Percentiles rank a stretch among this genome's conserved stretches.
phyloP scores from a whole-genome alignment of 1,140 invertebrate genomes.

The Anadara kagoshimensis region DNA sequence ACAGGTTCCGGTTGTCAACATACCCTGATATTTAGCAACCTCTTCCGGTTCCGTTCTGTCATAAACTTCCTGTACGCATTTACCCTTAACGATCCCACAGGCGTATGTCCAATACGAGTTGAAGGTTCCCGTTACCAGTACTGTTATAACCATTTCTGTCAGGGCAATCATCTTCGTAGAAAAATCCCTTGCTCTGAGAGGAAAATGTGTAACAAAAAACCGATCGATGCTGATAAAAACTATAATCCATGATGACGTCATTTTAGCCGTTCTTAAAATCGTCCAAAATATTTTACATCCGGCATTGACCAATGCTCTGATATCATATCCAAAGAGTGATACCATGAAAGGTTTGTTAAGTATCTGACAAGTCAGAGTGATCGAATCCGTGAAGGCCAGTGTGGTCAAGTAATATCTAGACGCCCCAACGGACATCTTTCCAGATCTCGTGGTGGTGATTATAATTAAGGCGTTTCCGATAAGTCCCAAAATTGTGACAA shows the following conservation, averaged over 20 bases:
- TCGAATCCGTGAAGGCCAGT: constrained; percentile 21
- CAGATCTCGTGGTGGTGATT: constrained; percentile 12
- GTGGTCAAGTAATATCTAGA: constrained; percentile 7
- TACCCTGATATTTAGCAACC: not conserved
- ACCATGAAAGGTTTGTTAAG: constrained; percentile 26
- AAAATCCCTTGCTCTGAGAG: constrained; percentile 29
- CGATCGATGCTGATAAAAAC: constrained; percentile 39
- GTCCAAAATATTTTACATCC: constrained; percentile 35
- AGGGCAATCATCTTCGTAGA: not conserved
- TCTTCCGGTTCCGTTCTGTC: constrained; percentile 1
- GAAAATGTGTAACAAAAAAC: constrained; percentile 42
- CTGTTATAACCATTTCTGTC: not conserved
- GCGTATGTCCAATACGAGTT: not conserved
- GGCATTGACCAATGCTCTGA: constrained; percentile 9
- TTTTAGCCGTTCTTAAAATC: constrained; percentile 29
- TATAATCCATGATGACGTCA: constrained; percentile 48
- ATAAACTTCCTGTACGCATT: not conserved
- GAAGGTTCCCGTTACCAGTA: not conserved
- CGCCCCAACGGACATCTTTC: not conserved
- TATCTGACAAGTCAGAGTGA: constrained; percentile 6
- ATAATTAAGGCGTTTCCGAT: constrained; percentile 19
- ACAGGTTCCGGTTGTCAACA: not conserved
- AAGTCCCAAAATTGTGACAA: not conserved
- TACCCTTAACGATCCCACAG: not conserved
- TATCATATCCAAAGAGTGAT: constrained; percentile 17